Conservation (phyloP, 2,113 vertebrate genomes). For the Lepus timidus region DNA sequence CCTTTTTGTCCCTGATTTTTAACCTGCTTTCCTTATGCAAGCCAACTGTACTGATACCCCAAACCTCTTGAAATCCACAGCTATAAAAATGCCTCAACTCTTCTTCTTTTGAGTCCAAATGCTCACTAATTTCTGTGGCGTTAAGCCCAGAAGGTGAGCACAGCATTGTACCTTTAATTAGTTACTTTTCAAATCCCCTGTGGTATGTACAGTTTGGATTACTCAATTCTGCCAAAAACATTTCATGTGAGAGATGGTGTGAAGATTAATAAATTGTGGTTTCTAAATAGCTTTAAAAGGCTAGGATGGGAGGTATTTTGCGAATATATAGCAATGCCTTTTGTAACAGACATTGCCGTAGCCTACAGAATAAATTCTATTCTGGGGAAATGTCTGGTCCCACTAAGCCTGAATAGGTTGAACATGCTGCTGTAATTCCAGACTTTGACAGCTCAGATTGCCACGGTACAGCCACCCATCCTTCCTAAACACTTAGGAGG, state of each 20-base stretch:
- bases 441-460: neutral
- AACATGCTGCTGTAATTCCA: neutral
- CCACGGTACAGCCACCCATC: neutral
- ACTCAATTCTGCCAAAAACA: constrained; percentile 47
- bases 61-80: constrained; percentile 59
- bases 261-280: constrained; percentile 53
- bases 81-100: constrained; percentile 57
- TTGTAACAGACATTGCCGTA: constrained; percentile 26
- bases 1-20: constrained; percentile 49
- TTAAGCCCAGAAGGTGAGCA: constrained; percentile 58
- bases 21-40: constrained; percentile 57
- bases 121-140: constrained; percentile 58
- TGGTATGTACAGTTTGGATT: constrained; percentile 73
- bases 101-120: constrained; percentile 32
- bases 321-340: constrained; percentile 43
- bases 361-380: constrained; percentile 29
- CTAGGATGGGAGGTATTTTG: constrained; percentile 56
- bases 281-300: constrained; percentile 63
- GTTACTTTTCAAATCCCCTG: constrained; percentile 70
- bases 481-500: neutral
- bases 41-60: neutral
- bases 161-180: constrained; percentile 62
- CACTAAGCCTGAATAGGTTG: neutral
- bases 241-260: constrained; percentile 48
- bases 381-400: constrained; percentile 26